Conservation (phyloP, 2,113 vertebrate species). For the Elaphurus davidianus region DNA sequence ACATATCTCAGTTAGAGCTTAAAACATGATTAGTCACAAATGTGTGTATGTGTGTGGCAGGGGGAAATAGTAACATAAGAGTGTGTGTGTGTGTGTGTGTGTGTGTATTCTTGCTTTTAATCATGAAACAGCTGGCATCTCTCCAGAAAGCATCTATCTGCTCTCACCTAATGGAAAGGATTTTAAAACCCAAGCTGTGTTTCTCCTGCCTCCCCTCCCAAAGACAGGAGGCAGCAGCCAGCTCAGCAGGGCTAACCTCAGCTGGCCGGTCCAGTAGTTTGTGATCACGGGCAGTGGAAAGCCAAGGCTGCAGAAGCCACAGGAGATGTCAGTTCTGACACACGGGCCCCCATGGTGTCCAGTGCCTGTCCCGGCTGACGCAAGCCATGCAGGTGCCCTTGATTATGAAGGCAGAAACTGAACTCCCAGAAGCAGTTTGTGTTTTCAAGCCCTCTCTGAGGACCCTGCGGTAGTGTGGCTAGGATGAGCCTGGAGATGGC, state of each 20-base stretch:
- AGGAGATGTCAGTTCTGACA: slow-evolving; percentile 51
- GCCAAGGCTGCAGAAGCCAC: not conserved
- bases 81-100: not conserved
- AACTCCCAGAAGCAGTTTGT: not conserved
- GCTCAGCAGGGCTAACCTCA: not conserved
- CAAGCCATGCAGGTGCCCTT: not conserved
- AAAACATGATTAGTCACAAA: not conserved
- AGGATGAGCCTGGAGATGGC: not conserved
- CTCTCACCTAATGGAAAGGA: not conserved
- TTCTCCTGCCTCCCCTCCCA: slow-evolving; percentile 43
- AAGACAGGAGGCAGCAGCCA: slow-evolving; percentile 35
- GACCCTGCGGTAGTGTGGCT: not conserved
- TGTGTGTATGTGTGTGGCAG: not conserved
- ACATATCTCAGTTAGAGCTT: not conserved
- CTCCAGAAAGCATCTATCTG: not conserved
- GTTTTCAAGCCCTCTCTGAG: not conserved
- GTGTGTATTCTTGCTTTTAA: not conserved
- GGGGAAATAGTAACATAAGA: not conserved
- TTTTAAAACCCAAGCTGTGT: slow-evolving; percentile 32
- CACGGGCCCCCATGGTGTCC: not conserved
- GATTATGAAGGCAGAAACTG: not conserved
- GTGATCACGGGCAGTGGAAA: slow-evolving; percentile 26
- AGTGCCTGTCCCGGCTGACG: not conserved
- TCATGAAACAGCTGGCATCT: not conserved
- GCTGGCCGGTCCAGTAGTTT: not conserved